A percentile compares a stretch with the other conserved stretches of the same genome.
Conservation (phyloP, 2,797 vertebrate genomes). For the Sebastes kiyomatsui region DNA sequence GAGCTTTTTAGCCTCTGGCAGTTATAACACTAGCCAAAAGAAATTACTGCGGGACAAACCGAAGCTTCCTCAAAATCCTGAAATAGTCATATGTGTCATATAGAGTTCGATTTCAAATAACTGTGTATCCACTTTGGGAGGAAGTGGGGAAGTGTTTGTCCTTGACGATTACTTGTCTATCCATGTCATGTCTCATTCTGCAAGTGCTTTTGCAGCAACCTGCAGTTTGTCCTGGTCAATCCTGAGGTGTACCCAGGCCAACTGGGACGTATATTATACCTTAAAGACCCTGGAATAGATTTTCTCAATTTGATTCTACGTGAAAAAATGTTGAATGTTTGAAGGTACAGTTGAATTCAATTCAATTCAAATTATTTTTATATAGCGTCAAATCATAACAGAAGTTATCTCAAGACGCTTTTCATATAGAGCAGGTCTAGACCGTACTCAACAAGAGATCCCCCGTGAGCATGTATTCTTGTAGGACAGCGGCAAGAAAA, state of each 20-base stretch:
- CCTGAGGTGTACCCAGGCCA: background rate
- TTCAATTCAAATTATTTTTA: too few relatives aligned
- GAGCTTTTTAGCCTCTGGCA: slow-evolving; percentile 30
- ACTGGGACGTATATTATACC: background rate
- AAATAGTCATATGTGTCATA: background rate
- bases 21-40: slow-evolving; percentile 18
- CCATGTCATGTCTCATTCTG: background rate
- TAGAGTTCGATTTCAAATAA: background rate
- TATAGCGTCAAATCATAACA: too few relatives aligned
- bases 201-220: too few relatives aligned
- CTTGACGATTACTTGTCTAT: background rate
- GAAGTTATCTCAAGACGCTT: too few relatives aligned
- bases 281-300: background rate
- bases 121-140: background rate
- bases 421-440: too few relatives aligned
- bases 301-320: background rate
- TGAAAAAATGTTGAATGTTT: background rate
- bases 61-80: background rate
- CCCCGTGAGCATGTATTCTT: too few relatives aligned
- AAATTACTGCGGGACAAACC: slow-evolving; percentile 8
- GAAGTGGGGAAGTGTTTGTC: background rate
- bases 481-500: too few relatives aligned
- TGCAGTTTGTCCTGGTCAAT: background rate
- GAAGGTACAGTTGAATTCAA: too few relatives aligned
- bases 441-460: too few relatives aligned